Percentiles rank a stretch among this genome's conserved stretches.
Conservation (phyloP, 2,888 invertebrate species). For the Mantis religiosa region DNA sequence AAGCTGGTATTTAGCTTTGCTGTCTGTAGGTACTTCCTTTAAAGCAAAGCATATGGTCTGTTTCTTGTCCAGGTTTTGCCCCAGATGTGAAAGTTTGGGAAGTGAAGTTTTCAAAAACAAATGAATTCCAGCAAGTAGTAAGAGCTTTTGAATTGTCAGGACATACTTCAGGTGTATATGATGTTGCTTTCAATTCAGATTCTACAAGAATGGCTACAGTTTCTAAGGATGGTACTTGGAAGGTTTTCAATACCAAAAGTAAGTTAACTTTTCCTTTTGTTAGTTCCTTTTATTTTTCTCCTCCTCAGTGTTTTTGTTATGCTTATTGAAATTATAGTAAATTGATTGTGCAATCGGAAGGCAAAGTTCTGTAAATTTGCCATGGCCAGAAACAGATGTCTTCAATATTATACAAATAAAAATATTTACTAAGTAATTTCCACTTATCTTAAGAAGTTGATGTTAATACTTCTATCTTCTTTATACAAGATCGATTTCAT, state of each 20-base stretch:
- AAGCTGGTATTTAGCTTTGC: too few species aligned
- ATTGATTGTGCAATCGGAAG: too few species aligned
- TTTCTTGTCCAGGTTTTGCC: slow-evolving; percentile 51
- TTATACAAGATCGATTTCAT: too few species aligned
- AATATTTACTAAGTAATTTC: too few species aligned
- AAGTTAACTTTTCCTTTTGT: slow-evolving; percentile 38
- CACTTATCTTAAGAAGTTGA: too few species aligned
- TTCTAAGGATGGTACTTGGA: slow-evolving; percentile 85
- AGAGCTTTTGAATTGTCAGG: slow-evolving; percentile 78
- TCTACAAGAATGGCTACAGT: slow-evolving; percentile 78
- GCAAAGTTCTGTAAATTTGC: too few species aligned
- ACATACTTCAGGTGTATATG: slow-evolving; percentile 75
- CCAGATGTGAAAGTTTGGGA: slow-evolving; percentile 76
- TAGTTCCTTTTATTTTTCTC: background rate
- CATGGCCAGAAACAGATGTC: too few species aligned
- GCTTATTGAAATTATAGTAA: too few species aligned
- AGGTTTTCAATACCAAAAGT: slow-evolving; percentile 81
- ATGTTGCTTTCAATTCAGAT: slow-evolving; percentile 77
- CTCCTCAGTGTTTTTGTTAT: too few species aligned
- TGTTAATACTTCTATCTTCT: too few species aligned
- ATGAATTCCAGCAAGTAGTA: slow-evolving; percentile 69
- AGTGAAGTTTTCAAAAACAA: slow-evolving; percentile 67
- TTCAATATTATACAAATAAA: too few species aligned
- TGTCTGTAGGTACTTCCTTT: too few species aligned
- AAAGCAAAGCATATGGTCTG: background rate